Percentiles rank a stretch among this genome's conserved stretches.
Conservation (phyloP, 2,797 vertebrate species). For the Huso huso region DNA sequence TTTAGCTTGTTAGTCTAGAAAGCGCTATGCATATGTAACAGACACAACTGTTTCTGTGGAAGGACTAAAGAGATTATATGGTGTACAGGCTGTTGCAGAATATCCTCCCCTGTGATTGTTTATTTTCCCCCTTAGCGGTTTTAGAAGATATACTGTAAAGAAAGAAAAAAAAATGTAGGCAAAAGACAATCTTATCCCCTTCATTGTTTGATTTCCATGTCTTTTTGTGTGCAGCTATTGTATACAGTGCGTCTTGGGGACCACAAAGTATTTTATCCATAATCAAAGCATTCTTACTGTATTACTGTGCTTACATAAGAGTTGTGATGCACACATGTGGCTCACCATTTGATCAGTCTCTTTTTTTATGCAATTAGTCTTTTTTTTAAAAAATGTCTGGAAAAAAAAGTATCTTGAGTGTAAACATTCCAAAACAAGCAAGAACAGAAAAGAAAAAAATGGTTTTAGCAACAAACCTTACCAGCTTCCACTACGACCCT, state of each 20-base stretch:
- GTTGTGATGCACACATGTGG: constrained; percentile 13
- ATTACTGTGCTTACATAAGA: constrained; percentile 30
- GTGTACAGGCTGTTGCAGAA: constrained; percentile 27
- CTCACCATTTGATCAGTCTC: constrained; percentile 41
- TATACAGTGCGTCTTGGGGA: constrained; percentile 32
- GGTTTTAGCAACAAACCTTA: constrained; percentile 36
- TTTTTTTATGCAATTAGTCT: constrained; percentile 40
- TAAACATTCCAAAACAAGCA: constrained; percentile 55
- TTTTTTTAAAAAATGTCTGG: constrained; percentile 31
- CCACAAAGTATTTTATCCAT: constrained; percentile 45
- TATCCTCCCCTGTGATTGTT: constrained; percentile 9
- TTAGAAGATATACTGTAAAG: constrained; percentile 35
- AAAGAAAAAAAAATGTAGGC: constrained; percentile 53
- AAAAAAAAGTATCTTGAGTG: constrained; percentile 41
- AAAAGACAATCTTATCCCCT: constrained; percentile 61
- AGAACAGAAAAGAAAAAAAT: constrained; percentile 41
- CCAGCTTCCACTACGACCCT: constrained; percentile 23
- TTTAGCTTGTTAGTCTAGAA: constrained; percentile 13
- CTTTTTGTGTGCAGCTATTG: constrained; percentile 39
- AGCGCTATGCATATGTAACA: constrained; percentile 34
- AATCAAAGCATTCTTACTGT: constrained; percentile 42
- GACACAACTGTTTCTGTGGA: constrained; percentile 12
- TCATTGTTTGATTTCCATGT: constrained; percentile 40
- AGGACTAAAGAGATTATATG: constrained; percentile 4
- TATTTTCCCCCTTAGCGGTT: constrained; percentile 28